A percentile compares a stretch with the other conserved stretches of the same genome.
These are phyloP conservation scores for Octomys mimax DNA, from an alignment of 2,797 vertebrate genomes.

Conservation along the genomic window DNA sequence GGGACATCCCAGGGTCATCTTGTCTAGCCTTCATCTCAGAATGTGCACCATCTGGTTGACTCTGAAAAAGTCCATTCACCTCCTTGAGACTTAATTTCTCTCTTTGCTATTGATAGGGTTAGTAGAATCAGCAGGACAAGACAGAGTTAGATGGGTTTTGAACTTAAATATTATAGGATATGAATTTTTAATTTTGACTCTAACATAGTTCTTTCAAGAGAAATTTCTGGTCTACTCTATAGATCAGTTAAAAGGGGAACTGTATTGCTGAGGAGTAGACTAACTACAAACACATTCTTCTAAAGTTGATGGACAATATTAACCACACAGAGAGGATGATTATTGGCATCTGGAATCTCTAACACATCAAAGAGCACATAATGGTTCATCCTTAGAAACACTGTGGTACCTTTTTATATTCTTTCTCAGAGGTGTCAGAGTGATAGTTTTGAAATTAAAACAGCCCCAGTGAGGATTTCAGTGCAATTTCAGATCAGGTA, in stretches of 20 bases:
- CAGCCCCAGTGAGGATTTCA: background rate
- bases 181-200: background rate
- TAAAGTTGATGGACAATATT: background rate
- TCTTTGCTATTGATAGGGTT: background rate
- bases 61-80: background rate
- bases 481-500: background rate
- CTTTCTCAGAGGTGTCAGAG: background rate
- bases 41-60: no score
- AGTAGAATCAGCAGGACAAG: background rate
- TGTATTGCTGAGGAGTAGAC: background rate
- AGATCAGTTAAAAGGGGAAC: background rate
- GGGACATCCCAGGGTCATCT: background rate
- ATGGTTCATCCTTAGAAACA: background rate
- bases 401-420: background rate
- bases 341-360: background rate
- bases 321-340: background rate
- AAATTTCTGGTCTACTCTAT: background rate
- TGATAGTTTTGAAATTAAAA: background rate
- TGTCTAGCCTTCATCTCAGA: background rate
- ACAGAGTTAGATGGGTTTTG: background rate
- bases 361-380: background rate
- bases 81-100: background rate
- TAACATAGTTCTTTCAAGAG: background rate
- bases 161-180: background rate
- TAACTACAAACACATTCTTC: background rate